Evolutionary conservation across 2,888 invertebrate genomes (phyloP), one percentile per base, ranked within the genome.

Genomic region (Helleia helle): DNA sequence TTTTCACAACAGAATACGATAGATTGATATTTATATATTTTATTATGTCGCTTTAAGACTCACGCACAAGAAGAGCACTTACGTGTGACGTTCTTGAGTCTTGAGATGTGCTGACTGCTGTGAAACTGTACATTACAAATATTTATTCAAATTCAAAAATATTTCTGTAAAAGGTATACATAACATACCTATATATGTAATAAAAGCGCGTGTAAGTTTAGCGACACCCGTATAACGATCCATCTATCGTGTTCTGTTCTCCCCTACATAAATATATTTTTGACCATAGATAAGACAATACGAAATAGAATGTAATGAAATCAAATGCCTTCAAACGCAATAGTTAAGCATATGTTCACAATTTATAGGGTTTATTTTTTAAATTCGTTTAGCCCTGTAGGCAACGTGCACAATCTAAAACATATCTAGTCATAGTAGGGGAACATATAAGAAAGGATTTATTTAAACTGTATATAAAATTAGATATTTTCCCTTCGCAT

Each of bases 251-350:
- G 31, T 39, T 30, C 34, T 26, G 22, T 24, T 52, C 22, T 40
- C 29, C 25, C 25, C 51, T 51, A 49, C 50, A 45, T 57, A 34
- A 34, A 51, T 65, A 68, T 72, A 70, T 60, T 69, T 73, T 74
- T 55, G 79, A 80, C 77, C 80, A 80, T 81, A 80, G 79, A 71
- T 79, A 79, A 80, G 83, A 83, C 83, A 83, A 83, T 83, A 83
- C 81, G 69, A 80, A 72, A 81, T 77, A 81, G 72, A 70, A 59
- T 70, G 58, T 64, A 67, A 52, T 51, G 48, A 48, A 62, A 61
- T 60, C 59, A 65, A 64, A 80, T 79, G 83, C 83, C 83, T 81
- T 83, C 65, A 57, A 72, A 71, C 59, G 77, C 81, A 80, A 81
- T 81, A 81, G 80, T 69, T 77, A 74, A 64, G 70, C 58, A 71